A percentile compares a stretch with the other conserved stretches of the same genome.
phyloP scores from a whole-genome alignment of 2,797 vertebrate species.

The Pantherophis vulpinus region DNA sequence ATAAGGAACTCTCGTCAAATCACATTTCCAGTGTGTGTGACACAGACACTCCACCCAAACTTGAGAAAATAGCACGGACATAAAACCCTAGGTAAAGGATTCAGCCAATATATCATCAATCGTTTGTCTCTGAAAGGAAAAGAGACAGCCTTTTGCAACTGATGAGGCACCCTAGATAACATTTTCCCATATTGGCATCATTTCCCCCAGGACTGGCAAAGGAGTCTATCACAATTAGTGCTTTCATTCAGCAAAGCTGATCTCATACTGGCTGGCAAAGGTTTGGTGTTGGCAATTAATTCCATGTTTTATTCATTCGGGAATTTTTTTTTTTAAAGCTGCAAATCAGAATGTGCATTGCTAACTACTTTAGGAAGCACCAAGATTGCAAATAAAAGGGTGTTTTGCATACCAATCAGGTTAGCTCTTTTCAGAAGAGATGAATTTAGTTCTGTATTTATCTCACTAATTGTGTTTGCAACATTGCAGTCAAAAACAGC shows the following conservation, averaged over 20 bases:
- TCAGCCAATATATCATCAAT: slow-evolving; percentile 1
- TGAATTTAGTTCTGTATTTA: slow-evolving; percentile 63
- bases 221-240: slow-evolving; percentile 40
- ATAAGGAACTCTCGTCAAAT: background rate
- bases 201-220: slow-evolving; percentile 47
- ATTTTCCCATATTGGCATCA: slow-evolving; percentile 48
- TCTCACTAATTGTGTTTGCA: slow-evolving; percentile 67
- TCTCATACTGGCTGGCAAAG: slow-evolving; percentile 53
- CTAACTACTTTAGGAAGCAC: slow-evolving; percentile 59
- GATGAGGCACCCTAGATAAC: slow-evolving; percentile 55
- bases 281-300: slow-evolving; percentile 69
- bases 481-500: slow-evolving; percentile 58
- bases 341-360: slow-evolving; percentile 71
- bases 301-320: slow-evolving; percentile 76
- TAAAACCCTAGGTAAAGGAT: background rate
- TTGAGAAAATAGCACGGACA: background rate
- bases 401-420: slow-evolving; percentile 71
- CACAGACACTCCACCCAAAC: background rate
- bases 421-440: slow-evolving; percentile 65
- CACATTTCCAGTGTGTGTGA: background rate
- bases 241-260: slow-evolving; percentile 56
- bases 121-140: slow-evolving; percentile 19
- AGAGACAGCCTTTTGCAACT: slow-evolving; percentile 12
- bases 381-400: slow-evolving; percentile 61
- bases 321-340: slow-evolving; percentile 65